These are phyloP conservation scores for Trichopria drosophilae DNA, from an alignment of 2,888 invertebrate genomes.

Conservation along the genomic window DNA sequence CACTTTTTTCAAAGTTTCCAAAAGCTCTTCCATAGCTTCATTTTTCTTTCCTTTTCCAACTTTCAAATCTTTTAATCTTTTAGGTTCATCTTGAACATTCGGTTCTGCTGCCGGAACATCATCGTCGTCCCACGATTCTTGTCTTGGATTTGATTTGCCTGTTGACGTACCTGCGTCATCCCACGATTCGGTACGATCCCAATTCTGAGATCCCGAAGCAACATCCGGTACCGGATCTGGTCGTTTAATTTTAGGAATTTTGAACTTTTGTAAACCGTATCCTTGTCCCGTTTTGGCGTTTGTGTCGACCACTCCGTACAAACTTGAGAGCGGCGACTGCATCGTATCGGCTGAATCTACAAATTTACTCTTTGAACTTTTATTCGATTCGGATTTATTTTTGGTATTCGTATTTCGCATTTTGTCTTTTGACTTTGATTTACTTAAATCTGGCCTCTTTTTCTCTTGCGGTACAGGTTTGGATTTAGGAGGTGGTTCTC, in stretches of 20 bases:
- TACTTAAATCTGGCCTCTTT: slow-evolving; percentile 13
- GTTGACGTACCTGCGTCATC: no score
- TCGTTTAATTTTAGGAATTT: slow-evolving; percentile 62
- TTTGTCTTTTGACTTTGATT: slow-evolving; percentile 28
- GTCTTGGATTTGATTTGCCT: no score
- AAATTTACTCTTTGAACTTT: slow-evolving; percentile 38
- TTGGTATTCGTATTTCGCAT: slow-evolving; percentile 31
- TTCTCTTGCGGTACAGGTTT: slow-evolving; percentile 17
- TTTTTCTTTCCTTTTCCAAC: slow-evolving; percentile 28
- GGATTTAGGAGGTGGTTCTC: slow-evolving; percentile 24
- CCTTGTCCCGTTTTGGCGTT: slow-evolving; percentile 58
- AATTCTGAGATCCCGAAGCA: slow-evolving; percentile 33
- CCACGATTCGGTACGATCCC: slow-evolving; percentile 29
- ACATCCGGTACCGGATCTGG: slow-evolving; percentile 41
- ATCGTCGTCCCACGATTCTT: no score
- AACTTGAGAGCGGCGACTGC: slow-evolving; percentile 60
- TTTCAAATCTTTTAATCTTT: slow-evolving; percentile 19
- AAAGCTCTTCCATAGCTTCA: neutral
- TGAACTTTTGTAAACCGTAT: slow-evolving; percentile 61
- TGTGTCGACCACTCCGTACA: slow-evolving; percentile 58
- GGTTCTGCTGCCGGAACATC: no score
- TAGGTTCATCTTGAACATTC: neutral
- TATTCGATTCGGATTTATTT: slow-evolving; percentile 25
- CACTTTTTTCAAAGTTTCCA: no score
- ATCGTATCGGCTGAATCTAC: slow-evolving; percentile 50